Conservation (phyloP, 2,797 vertebrate species). For the Sphenopsis melanotis region DNA sequence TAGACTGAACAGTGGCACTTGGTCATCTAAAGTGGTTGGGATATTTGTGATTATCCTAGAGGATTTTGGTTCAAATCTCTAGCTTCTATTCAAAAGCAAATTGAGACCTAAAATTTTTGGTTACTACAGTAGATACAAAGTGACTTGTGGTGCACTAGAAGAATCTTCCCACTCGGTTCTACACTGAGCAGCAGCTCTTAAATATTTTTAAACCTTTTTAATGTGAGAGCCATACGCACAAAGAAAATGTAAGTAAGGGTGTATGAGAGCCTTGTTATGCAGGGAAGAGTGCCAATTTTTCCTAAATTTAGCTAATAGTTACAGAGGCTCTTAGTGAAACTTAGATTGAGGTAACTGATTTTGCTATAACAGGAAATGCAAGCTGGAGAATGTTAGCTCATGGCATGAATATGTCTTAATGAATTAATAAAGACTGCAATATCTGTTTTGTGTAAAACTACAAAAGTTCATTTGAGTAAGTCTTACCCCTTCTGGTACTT, state of each 20-base stretch:
- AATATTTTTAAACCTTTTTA: background rate
- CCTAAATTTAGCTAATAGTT: slow-evolving; percentile 1
- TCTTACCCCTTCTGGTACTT: background rate
- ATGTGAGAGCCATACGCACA: background rate
- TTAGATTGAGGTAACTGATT: background rate
- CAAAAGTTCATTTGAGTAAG: background rate
- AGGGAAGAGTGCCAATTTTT: background rate
- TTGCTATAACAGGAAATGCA: background rate
- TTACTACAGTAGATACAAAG: background rate
- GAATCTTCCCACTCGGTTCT: background rate
- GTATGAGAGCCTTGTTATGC: background rate
- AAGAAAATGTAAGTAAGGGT: background rate
- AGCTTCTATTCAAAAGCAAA: background rate
- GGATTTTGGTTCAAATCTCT: background rate
- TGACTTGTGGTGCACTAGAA: background rate
- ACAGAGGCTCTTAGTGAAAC: background rate
- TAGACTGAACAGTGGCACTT: background rate
- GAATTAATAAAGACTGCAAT: background rate
- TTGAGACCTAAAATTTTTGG: background rate
- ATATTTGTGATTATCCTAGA: background rate
- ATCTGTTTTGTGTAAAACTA: background rate
- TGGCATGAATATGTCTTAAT: background rate
- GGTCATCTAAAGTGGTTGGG: background rate
- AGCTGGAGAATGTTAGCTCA: background rate
- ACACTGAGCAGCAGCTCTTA: background rate